Evolutionary conservation across 1,140 invertebrate species (phyloP).

Genomic region (Andricus grossulariae): DNA sequence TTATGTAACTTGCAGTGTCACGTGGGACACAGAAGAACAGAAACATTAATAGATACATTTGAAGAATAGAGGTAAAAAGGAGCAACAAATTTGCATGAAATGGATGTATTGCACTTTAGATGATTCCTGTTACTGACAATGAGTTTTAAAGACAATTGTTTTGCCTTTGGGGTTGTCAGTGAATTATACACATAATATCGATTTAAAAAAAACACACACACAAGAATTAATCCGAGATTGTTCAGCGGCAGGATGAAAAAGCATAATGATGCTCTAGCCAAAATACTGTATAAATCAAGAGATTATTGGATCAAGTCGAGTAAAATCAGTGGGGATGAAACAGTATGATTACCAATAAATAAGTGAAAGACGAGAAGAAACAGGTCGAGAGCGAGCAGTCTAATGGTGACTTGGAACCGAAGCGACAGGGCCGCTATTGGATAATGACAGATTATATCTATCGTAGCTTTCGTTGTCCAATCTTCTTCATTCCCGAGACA

Average conservation of each 20-base stretch:
- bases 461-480: neutral
- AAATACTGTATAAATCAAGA: neutral
- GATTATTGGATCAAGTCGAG: neutral
- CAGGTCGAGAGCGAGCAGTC: conserved; percentile 16
- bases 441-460: neutral
- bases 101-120: no score
- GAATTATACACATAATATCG: no score
- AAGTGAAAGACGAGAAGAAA: conserved; percentile 19
- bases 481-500: conserved; percentile 1
- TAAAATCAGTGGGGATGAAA: neutral
- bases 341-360: neutral
- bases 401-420: neutral
- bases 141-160: no score
- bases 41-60: no score
- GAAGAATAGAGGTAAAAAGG: no score
- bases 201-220: no score
- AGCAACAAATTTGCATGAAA: no score
- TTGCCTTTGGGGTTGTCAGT: no score
- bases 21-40: no score
- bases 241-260: neutral
- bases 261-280: neutral
- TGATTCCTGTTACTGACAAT: no score
- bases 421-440: neutral
- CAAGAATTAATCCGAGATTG: neutral
- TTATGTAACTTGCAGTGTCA: no score